Percentiles rank a stretch among this genome's conserved stretches.
phyloP scores from a whole-genome alignment of 53 echinoderm and acorn worm genomes.

The Echinometra lucunter region DNA sequence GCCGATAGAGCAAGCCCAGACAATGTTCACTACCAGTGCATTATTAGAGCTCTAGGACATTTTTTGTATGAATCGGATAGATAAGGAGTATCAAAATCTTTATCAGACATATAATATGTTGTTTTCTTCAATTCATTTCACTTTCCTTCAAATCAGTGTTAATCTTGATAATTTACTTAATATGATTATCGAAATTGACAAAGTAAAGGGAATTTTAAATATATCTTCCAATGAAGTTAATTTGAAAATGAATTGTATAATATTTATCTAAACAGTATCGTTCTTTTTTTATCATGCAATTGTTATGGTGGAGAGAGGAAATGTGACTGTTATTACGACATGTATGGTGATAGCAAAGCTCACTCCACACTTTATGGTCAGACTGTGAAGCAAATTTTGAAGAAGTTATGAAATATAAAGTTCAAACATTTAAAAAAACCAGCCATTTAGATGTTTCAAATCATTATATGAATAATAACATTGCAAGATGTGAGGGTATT shows the following conservation, averaged over 20 bases:
- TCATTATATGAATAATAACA: background rate
- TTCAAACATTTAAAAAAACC: background rate
- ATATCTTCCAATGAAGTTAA: slow-evolving; percentile 33
- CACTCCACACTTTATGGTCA: background rate
- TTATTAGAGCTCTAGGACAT: background rate
- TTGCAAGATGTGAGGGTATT: background rate
- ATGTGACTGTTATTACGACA: background rate
- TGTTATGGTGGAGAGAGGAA: background rate
- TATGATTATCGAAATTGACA: too few relatives aligned
- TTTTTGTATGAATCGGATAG: background rate
- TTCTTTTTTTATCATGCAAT: slow-evolving; percentile 43
- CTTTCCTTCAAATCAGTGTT: background rate
- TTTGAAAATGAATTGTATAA: slow-evolving; percentile 46
- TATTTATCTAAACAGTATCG: slow-evolving; percentile 49
- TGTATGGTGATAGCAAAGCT: background rate
- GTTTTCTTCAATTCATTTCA: background rate
- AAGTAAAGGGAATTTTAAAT: background rate
- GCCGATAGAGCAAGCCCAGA: background rate
- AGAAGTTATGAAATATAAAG: background rate
- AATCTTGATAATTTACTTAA: background rate
- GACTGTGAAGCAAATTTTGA: background rate
- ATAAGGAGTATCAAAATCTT: background rate
- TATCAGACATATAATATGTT: background rate
- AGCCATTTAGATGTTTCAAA: background rate
- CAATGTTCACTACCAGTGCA: background rate